These are phyloP conservation scores for Alsophila aescularia DNA, from an alignment of 2,888 invertebrate genomes.

Conservation along the genomic window DNA sequence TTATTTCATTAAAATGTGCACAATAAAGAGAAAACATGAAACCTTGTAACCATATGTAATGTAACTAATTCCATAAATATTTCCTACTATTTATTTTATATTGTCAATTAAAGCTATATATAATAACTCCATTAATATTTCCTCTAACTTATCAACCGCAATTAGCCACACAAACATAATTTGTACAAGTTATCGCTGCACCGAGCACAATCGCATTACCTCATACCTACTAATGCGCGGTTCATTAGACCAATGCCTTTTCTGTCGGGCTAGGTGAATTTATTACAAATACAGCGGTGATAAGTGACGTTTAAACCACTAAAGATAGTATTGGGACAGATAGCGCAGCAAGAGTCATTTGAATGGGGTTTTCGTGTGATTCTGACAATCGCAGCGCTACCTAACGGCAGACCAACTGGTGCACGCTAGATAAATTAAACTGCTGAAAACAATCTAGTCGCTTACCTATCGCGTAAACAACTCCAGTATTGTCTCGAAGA, in stretches of 20 bases:
- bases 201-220: conserved; percentile 36
- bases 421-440: conserved; percentile 66
- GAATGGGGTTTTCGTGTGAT: conserved; percentile 47
- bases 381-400: conserved; percentile 38
- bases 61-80: too few relatives aligned
- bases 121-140: conserved; percentile 23
- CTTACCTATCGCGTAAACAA: conserved; percentile 73
- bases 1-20: too few relatives aligned
- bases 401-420: conserved; percentile 41
- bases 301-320: conserved; percentile 43
- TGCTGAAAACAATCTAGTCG: conserved; percentile 57
- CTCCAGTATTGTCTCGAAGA: conserved; percentile 65
- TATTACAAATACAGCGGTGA: conserved; percentile 38
- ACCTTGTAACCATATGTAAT: too few relatives aligned
- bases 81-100: too few relatives aligned
- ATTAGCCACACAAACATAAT: conserved; percentile 37
- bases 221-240: conserved; percentile 33
- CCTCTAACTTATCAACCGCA: conserved; percentile 25
- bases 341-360: conserved; percentile 33
- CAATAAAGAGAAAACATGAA: too few relatives aligned
- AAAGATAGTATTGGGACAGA: conserved; percentile 44
- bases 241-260: conserved; percentile 43
- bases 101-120: background rate
- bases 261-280: conserved; percentile 39
- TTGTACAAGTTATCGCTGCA: conserved; percentile 37